These are phyloP conservation scores for Cryptotermes secundus DNA, from an alignment of 1,140 invertebrate species.

Conservation along the genomic window DNA sequence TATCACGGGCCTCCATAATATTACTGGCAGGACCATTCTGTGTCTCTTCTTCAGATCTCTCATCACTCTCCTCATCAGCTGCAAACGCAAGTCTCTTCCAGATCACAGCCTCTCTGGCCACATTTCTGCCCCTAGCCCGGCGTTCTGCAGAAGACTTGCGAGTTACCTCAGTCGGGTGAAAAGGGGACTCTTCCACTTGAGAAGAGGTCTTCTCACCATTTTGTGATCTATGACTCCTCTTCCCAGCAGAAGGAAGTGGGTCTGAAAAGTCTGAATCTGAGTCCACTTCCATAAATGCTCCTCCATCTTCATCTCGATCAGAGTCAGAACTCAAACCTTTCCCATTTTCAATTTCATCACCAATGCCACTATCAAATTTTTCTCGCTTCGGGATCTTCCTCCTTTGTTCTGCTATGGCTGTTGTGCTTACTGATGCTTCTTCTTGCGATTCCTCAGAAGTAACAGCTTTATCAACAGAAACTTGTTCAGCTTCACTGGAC, in stretches of 20 bases:
- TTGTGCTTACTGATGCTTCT: constrained; percentile 1
- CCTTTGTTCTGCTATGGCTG: constrained; percentile 34
- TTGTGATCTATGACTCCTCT: constrained; percentile 26
- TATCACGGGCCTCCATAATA: constrained; percentile 10
- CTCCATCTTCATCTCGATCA: constrained; percentile 32
- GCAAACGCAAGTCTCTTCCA: constrained; percentile 26
- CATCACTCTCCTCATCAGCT: constrained; percentile 30
- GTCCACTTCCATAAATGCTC: constrained; percentile 30
- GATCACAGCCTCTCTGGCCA: background rate
- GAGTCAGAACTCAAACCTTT: constrained; percentile 38
- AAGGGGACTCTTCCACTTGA: background rate
- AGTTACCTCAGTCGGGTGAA: background rate
- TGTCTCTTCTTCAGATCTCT: constrained; percentile 19
- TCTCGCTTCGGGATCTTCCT: constrained; percentile 51
- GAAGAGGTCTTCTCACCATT: background rate
- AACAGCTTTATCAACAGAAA: background rate
- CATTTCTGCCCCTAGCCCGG: background rate
- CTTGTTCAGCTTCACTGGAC: constrained; percentile 31
- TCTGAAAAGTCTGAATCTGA: constrained; percentile 38
- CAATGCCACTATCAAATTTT: constrained; percentile 60
- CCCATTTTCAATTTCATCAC: constrained; percentile 49
- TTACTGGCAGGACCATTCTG: constrained; percentile 25
- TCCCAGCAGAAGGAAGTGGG: constrained; percentile 24
- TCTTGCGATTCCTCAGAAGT: constrained; percentile 17
- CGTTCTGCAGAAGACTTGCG: background rate